A percentile compares a stretch with the other conserved stretches of the same genome.
Conservation (phyloP, 2,113 vertebrate species). For the Chascanopsetta lugubris region DNA sequence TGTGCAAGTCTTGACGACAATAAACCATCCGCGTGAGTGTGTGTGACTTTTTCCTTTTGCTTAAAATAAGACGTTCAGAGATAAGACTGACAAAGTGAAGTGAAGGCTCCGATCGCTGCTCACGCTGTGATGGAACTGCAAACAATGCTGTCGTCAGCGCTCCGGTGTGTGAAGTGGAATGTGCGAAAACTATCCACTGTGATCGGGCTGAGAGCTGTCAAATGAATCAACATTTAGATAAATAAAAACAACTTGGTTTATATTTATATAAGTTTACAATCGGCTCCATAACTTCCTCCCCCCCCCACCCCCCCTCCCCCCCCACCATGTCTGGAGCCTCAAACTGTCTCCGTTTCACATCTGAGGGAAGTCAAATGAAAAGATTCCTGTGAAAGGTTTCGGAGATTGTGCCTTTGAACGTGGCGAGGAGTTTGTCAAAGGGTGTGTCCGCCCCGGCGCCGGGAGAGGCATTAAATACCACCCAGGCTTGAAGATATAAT, state of each 20-base stretch:
- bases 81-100: constrained; percentile 41
- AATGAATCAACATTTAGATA: constrained; percentile 7
- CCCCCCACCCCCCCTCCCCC: background rate
- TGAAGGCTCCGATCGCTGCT: constrained; percentile 44
- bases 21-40: background rate
- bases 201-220: constrained; percentile 12
- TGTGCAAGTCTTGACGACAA: background rate
- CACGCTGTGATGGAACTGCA: constrained; percentile 43
- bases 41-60: constrained; percentile 27
- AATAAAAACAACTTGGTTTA: constrained; percentile 2
- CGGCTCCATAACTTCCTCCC: background rate
- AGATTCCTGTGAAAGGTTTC: constrained; percentile 8
- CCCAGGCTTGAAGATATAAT: background rate
- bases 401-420: constrained; percentile 11
- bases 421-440: constrained; percentile 13
- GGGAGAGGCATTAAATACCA: constrained; percentile 9
- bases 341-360: constrained; percentile 3
- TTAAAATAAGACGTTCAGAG: constrained; percentile 47
- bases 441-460: constrained; percentile 7
- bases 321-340: background rate
- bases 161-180: constrained; percentile 19
- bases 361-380: constrained; percentile 23
- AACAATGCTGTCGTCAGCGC: constrained; percentile 44
- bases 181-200: background rate
- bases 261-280: constrained; percentile 17